Base-by-base conservation (phyloP, 2,888 invertebrate species). In the Watsonalla binaria region DNA sequence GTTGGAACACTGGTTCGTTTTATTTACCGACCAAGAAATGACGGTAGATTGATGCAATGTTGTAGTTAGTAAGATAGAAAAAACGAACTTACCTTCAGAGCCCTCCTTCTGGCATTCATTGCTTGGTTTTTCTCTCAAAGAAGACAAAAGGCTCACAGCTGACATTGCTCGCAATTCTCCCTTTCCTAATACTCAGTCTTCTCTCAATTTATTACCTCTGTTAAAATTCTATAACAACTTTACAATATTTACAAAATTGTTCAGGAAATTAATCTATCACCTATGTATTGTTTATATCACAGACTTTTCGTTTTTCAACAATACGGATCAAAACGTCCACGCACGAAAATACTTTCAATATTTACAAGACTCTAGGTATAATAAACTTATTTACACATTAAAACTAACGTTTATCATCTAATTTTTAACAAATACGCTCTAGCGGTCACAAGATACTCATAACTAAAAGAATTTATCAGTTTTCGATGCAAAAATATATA, bases 251-350 rank as follows among this genome's bases (percentile, higher is more conserved):
- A 91, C 86, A 87, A 88, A 87, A 85, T 80, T 82, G 78, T 86
- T 86, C 82, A 86, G 83, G 83, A 87, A 88, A 87, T 84, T 88
- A 87, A 75, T 82, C 82, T 90, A 90, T 82, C 84, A 85, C 81
- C 86, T 90, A 90, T 74, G 82, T 90, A 90, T 88, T 90, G 91
- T 91, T 92, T 92, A 92, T 92, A 92, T 92, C 92, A 92, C 92
- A 92, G 92, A 92, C 91, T 90, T 90, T 91, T 92, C 92, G 90
- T 91, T 91, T 91, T 90, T 89, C 88, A 91, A 90, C 90, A 90
- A 90, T 90, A 91, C 87, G 90, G 86, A 87, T 89, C 84, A 91
- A 92, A 91, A 91, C 89, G 89, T 90, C 90, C 91, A 90, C 90
- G 86, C 89, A 89, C 85, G 84, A 89, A 90, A 87, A 90, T 89